phyloP scores from a whole-genome alignment of 2,113 vertebrate species.

The Toxostoma redivivum region DNA sequence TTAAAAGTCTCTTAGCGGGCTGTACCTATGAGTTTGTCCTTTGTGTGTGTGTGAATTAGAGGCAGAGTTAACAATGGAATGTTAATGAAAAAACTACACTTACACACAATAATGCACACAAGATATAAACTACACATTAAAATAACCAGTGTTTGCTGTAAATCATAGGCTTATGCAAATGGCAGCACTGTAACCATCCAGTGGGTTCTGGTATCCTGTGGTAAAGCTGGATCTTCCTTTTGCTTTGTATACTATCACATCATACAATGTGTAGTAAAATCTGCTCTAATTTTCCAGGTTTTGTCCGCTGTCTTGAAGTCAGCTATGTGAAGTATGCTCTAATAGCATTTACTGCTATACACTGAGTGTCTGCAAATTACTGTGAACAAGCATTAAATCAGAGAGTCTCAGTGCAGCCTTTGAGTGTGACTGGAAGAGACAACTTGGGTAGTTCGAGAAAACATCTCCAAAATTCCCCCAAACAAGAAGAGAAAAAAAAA shows the following conservation, averaged over 20 bases:
- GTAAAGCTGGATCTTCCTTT: neutral
- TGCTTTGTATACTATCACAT: neutral
- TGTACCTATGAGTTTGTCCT: neutral
- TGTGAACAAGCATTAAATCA: neutral
- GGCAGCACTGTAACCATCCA: neutral
- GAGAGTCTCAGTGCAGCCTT: neutral
- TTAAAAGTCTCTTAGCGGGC: constrained; percentile 9
- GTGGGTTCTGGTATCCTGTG: neutral
- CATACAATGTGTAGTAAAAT: neutral
- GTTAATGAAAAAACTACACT: neutral
- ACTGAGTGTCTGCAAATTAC: neutral
- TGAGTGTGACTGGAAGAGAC: neutral
- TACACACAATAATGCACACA: neutral
- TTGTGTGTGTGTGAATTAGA: neutral
- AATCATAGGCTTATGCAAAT: neutral
- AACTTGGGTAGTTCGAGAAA: neutral
- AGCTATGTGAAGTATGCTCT: neutral
- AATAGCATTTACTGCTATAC: neutral
- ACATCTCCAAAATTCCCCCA: neutral
- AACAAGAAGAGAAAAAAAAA: neutral
- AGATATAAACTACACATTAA: neutral
- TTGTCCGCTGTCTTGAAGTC: neutral
- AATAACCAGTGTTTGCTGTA: neutral
- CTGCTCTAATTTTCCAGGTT: neutral
- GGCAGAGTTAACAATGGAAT: neutral